phyloP scores from a whole-genome alignment of 2,113 vertebrate species.

The Colinus virginianus region DNA sequence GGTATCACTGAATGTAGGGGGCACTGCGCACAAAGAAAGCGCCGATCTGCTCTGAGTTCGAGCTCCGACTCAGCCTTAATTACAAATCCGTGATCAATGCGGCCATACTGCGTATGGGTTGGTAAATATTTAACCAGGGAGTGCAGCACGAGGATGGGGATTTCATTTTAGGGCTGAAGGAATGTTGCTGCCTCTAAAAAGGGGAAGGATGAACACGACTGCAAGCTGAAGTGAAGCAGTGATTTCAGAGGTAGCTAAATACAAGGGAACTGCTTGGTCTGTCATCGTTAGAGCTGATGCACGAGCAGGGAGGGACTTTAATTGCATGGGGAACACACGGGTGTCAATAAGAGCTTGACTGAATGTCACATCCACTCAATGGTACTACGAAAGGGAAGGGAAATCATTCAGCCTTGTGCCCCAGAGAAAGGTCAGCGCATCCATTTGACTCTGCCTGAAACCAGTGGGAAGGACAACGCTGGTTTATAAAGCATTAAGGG shows the following conservation, averaged over 20 bases:
- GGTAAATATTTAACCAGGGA: not conserved
- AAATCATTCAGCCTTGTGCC: not conserved
- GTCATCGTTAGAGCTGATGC: not conserved
- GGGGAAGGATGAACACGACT: not conserved
- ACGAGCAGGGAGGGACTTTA: not conserved
- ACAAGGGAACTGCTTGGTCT: accelerated
- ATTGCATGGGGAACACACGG: not conserved
- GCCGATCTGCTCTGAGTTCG: not conserved
- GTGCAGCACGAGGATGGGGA: not conserved
- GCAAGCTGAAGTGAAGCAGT: accelerated
- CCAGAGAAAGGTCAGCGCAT: conserved; percentile 12
- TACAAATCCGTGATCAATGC: not conserved
- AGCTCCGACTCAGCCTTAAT: not conserved
- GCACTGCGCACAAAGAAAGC: not conserved
- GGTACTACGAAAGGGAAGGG: not conserved
- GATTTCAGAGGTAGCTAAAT: not conserved
- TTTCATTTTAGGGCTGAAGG: not conserved
- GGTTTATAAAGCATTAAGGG: not conserved
- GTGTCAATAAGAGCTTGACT: not conserved
- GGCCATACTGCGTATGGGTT: not conserved
- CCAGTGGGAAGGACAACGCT: not conserved
- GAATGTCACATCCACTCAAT: conserved; percentile 23
- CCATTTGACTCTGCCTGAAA: not conserved
- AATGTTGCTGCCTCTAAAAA: not conserved
- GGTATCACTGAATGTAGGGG: accelerated